Evolutionary conservation across 2,113 vertebrate species (phyloP).

Genomic region (Toxotes chatareus): DNA sequence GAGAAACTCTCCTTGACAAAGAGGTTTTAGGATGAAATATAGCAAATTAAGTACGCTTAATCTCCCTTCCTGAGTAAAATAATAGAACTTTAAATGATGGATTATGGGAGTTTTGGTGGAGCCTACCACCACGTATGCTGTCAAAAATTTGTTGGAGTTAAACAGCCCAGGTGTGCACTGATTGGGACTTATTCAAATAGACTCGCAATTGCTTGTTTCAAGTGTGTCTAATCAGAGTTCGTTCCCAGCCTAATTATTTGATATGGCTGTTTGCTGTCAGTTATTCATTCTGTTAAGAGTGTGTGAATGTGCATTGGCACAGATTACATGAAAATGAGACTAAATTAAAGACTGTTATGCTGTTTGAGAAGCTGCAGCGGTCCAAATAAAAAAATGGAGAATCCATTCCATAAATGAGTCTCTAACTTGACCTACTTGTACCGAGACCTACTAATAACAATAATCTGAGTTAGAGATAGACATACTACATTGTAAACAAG

Average conservation of each 20-base stretch:
- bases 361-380: background rate
- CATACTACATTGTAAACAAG: background rate
- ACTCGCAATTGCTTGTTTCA: conserved; percentile 41
- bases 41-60: conserved; percentile 74
- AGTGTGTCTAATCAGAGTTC: conserved; percentile 40
- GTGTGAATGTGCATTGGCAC: background rate
- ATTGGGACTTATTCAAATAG: conserved; percentile 45
- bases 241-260: conserved; percentile 9
- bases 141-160: conserved; percentile 16
- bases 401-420: conserved; percentile 10
- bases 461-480: background rate
- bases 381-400: background rate
- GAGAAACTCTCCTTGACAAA: conserved; percentile 49
- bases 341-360: conserved; percentile 8
- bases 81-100: conserved; percentile 67
- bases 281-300: conserved; percentile 4
- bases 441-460: background rate
- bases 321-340: conserved; percentile 15
- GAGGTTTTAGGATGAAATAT: conserved; percentile 73
- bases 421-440: conserved; percentile 20
- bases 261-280: conserved; percentile 29
- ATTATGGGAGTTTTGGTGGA: conserved; percentile 28
- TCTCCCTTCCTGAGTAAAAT: conserved; percentile 65
- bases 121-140: conserved; percentile 26
- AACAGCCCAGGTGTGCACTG: conserved; percentile 46